Evolutionary conservation across 2,888 invertebrate species (phyloP).

Genomic region (Phrixothrix hirtus): DNA sequence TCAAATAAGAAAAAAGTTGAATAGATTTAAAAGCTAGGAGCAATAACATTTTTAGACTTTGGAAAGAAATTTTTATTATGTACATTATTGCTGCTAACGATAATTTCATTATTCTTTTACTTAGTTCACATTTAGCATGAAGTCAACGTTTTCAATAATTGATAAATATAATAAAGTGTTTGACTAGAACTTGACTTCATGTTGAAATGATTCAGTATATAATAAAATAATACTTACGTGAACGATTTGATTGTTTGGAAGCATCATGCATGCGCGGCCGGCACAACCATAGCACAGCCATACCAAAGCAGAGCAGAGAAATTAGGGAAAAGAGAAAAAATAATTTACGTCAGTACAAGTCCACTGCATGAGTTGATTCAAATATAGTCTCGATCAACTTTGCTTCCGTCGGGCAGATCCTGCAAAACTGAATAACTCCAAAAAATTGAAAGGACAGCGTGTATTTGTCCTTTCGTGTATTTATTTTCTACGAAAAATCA

Average conservation of each 20-base stretch:
- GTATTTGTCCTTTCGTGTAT: slow-evolving; percentile 14
- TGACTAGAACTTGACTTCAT: slow-evolving; percentile 4
- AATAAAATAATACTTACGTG: slow-evolving; percentile 68
- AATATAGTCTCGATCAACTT: slow-evolving; percentile 48
- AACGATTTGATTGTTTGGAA: slow-evolving; percentile 71
- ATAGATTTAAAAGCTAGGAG: slow-evolving; percentile 6
- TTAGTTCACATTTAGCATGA: slow-evolving; percentile 21
- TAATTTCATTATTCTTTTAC: slow-evolving; percentile 10
- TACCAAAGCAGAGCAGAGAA: slow-evolving; percentile 80
- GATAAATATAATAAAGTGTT: too few species aligned
- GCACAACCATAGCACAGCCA: slow-evolving; percentile 79
- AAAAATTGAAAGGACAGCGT: slow-evolving; percentile 17
- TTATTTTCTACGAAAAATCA: slow-evolving; percentile 22
- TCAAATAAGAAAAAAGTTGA: slow-evolving; percentile 7
- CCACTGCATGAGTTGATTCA: slow-evolving; percentile 46
- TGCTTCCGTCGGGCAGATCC: slow-evolving; percentile 49
- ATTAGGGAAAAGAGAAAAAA: slow-evolving; percentile 75
- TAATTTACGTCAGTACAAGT: slow-evolving; percentile 70
- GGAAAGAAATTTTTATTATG: too few species aligned
- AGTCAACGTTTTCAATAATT: slow-evolving; percentile 20
- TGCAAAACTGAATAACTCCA: slow-evolving; percentile 28
- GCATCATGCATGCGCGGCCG: slow-evolving; percentile 77
- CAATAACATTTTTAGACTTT: too few species aligned
- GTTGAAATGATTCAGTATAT: slow-evolving; percentile 41
- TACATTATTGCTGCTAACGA: slow-evolving; percentile 7